Base-by-base conservation (phyloP, 2,797 vertebrate genomes). In the Channallabes apus region DNA sequence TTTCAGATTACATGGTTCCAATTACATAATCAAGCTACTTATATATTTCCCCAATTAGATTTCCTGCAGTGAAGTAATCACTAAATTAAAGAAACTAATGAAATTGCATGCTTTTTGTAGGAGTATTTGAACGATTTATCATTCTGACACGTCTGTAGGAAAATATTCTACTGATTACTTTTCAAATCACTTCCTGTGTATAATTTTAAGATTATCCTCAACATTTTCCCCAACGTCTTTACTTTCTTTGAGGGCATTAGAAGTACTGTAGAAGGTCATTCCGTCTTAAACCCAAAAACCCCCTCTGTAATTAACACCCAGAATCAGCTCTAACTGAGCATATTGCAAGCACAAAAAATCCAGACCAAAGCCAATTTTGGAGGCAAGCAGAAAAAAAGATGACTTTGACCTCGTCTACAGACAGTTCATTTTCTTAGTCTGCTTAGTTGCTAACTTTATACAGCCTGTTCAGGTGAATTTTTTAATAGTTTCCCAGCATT, bases 341-440 rank as follows among this genome's bases (percentile, higher is more conserved):
- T 46, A 35, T 72, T 72, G 22, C 69, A 72, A 24, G 69, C 68
- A 71, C 35, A 71, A 14, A 41, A 11, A 75, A 56, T 56, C n/a
- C n/a, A 75, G 46, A 73, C 6, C 6, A 12, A 15, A 29, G 15
- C 46, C 72, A 54, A 6, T 54, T 54, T 18, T 29, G 7, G 3
- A 56, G 46, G 17, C 15, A 76, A 76, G 73, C 32, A 38, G 56
- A 78, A 78, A 78, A 78, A 35, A 29, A 78, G 73, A 76, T 76
- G 54, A 20, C 51, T 18, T 38, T 35, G 32, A 20, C 35, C 29
- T 69, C 32, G 8, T 68, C 65, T 68, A 68, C 29, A 68, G 27
- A 17, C 29, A 68, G 14, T 32, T 68, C 38, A 46, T 46, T n/a
- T n/a, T 4, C 35, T 71, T 8, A 71, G 38, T n/a, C 38, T 12